Evolutionary conservation across 2,888 invertebrate species (phyloP).

Genomic region (Tetanocera ferruginea): DNA sequence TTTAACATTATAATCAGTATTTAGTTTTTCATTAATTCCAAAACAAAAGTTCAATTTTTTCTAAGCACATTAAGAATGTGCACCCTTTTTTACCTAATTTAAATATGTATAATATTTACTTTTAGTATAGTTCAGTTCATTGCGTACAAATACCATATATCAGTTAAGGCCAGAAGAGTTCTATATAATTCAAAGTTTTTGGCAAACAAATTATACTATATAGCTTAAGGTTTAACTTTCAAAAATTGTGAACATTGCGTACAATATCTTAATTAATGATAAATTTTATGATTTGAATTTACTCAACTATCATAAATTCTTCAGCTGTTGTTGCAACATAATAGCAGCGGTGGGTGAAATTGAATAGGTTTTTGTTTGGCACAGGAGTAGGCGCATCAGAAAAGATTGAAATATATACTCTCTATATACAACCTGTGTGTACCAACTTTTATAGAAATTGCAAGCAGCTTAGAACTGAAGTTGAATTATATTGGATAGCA

Average conservation of each 20-base stretch:
- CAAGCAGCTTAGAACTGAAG: too few relatives aligned
- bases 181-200: conserved; percentile 29
- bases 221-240: conserved; percentile 3
- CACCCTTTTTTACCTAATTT: background rate
- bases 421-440: too few relatives aligned
- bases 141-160: conserved; percentile 13
- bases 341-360: conserved; percentile 23
- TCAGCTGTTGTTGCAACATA: conserved; percentile 13
- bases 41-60: background rate
- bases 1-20: background rate
- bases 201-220: conserved; percentile 36
- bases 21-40: background rate
- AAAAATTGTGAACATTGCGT: background rate
- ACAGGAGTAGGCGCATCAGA: background rate
- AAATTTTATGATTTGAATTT: background rate
- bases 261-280: background rate
- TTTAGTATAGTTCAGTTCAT: conserved; percentile 29
- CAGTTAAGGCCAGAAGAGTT: background rate
- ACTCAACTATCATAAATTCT: background rate
- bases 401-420: too few relatives aligned
- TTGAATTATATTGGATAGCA: too few relatives aligned
- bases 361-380: background rate
- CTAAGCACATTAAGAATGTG: background rate
- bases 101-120: background rate
- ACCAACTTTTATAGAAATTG: too few relatives aligned